Percentiles rank a stretch among this genome's conserved stretches.
These are phyloP conservation scores for Callyntrura sp. DNA, from an alignment of 2,888 invertebrate genomes.

Conservation along the genomic window DNA sequence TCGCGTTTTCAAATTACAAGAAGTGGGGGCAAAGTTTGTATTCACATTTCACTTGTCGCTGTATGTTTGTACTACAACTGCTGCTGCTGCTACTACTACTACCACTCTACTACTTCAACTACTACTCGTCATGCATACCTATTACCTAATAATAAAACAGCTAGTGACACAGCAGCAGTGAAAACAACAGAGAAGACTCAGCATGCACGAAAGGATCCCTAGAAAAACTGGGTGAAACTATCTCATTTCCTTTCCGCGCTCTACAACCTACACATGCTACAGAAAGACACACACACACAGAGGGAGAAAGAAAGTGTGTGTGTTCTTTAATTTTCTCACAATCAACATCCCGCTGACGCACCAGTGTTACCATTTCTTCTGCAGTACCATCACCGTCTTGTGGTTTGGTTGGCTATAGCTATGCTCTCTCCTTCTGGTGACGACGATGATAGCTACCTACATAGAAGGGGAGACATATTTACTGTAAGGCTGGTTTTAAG, in stretches of 20 bases:
- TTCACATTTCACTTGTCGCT: neutral
- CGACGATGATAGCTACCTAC: too few species aligned
- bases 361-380: neutral
- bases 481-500: neutral
- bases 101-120: neutral
- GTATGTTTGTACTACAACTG: neutral
- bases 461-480: too few species aligned
- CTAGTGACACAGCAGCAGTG: conserved; percentile 16
- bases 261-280: neutral
- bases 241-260: conserved; percentile 3
- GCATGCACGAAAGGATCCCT: conserved; percentile 1
- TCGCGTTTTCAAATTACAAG: conserved; percentile 16
- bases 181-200: neutral
- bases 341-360: conserved; percentile 43
- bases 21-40: neutral
- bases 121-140: conserved; percentile 45
- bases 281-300: too few species aligned
- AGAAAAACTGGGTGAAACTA: conserved; percentile 44
- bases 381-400: neutral
- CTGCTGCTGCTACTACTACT: neutral
- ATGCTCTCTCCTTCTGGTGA: too few species aligned
- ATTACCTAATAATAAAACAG: conserved; percentile 56
- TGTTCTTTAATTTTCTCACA: conserved; percentile 42
- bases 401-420: conserved; percentile 9
- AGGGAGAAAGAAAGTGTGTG: neutral